A percentile compares a stretch with the other conserved stretches of the same genome.
Conservation (phyloP, 2,113 vertebrate species). For the Girardinichthys multiradiatus region DNA sequence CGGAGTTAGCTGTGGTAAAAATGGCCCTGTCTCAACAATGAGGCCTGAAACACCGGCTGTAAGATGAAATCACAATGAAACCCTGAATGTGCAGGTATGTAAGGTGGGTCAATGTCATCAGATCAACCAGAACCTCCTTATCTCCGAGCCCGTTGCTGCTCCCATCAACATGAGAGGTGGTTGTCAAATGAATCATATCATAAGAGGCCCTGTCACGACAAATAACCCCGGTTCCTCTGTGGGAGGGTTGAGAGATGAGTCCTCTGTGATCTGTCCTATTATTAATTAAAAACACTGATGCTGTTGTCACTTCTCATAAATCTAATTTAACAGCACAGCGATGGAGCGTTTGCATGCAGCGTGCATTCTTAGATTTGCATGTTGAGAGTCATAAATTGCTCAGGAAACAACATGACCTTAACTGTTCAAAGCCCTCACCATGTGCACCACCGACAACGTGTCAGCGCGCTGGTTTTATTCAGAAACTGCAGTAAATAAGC, state of each 20-base stretch:
- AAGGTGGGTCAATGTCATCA: conserved; percentile 72
- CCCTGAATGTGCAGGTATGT: not conserved
- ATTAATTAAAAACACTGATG: conserved; percentile 83
- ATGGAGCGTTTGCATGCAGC: conserved; percentile 16
- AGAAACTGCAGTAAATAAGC: too few relatives aligned
- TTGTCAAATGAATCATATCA: conserved; percentile 81
- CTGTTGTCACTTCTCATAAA: conserved; percentile 79
- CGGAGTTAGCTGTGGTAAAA: conserved; percentile 41
- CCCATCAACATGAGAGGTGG: conserved; percentile 68
- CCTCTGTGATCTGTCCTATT: conserved; percentile 63
- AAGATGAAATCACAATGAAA: conserved; percentile 38
- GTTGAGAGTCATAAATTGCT: not conserved
- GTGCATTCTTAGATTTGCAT: conserved; percentile 3
- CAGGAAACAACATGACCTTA: conserved; percentile 46
- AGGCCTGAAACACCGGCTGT: conserved; percentile 11
- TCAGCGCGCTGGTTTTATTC: too few relatives aligned
- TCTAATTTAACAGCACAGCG: conserved; percentile 57
- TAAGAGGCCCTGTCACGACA: conserved; percentile 70
- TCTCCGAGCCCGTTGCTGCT: conserved; percentile 57
- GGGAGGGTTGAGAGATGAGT: conserved; percentile 75
- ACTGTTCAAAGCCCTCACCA: conserved; percentile 33
- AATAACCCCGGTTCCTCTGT: conserved; percentile 77
- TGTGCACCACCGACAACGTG: too few relatives aligned
- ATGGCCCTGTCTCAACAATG: conserved; percentile 23
- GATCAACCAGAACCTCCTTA: conserved; percentile 70